Conservation (phyloP, 2,113 vertebrate genomes). For the Sander vitreus region DNA sequence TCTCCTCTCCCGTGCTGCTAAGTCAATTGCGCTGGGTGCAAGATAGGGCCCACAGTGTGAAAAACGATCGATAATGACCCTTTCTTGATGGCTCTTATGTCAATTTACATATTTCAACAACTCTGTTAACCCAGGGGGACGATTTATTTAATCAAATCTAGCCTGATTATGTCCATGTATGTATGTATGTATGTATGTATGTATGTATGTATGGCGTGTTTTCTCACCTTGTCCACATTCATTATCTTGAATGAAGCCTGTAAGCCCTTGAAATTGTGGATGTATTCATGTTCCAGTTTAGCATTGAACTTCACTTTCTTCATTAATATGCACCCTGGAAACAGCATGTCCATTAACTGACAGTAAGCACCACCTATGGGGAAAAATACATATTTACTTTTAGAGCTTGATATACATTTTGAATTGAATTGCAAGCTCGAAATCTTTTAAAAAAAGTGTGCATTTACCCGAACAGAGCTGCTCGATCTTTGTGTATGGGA, state of each 20-base stretch:
- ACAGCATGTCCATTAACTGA: slow-evolving; percentile 99
- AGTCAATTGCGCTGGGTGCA: no score
- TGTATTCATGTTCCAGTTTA: slow-evolving; percentile 95
- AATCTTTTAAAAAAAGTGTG: background rate
- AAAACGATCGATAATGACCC: no score
- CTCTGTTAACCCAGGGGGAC: background rate
- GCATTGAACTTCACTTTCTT: slow-evolving; percentile 97
- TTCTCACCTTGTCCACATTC: slow-evolving; percentile 96
- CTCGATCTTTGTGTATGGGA: slow-evolving; percentile 96
- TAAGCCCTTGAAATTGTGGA: slow-evolving; percentile 97
- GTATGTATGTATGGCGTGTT: background rate
- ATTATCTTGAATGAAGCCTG: slow-evolving; percentile 97
- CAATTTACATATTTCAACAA: background rate
- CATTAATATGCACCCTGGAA: slow-evolving; percentile 93
- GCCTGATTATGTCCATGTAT: background rate
- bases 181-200: background rate
- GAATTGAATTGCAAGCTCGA: background rate
- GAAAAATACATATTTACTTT: background rate
- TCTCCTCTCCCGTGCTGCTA: no score
- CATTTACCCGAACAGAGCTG: slow-evolving; percentile 93
- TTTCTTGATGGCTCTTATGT: background rate
- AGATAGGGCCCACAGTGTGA: no score
- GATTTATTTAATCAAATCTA: background rate
- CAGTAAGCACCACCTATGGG: slow-evolving; percentile 91
- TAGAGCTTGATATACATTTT: background rate